Evolutionary conservation across 2,888 invertebrate genomes (phyloP).

Genomic region (Drosophila sordidula): DNA sequence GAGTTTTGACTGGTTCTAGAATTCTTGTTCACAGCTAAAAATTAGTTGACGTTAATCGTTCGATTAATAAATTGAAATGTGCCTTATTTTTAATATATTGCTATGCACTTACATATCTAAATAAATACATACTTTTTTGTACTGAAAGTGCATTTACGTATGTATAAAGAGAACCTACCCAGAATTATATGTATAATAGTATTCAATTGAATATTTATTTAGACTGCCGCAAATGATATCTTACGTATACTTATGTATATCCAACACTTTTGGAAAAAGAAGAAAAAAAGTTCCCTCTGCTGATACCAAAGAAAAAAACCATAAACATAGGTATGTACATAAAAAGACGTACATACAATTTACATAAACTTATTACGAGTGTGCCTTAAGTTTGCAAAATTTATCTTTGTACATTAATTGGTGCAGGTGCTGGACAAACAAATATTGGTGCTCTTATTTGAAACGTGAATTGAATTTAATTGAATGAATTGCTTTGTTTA

Average conservation of each 20-base stretch:
- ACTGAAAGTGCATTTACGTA: too few species aligned
- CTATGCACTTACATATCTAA: too few species aligned
- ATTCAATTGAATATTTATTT: too few species aligned
- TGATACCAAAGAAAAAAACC: not conserved
- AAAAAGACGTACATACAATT: not conserved
- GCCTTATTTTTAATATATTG: too few species aligned
- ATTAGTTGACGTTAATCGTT: too few species aligned
- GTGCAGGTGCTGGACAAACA: conserved; percentile 54
- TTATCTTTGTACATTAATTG: conserved; percentile 22
- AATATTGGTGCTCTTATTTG: conserved; percentile 40
- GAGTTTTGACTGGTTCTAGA: too few species aligned
- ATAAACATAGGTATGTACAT: not conserved
- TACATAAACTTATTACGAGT: not conserved
- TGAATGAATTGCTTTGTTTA: conserved; percentile 11
- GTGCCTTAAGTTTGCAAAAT: not conserved
- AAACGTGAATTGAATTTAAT: conserved; percentile 24
- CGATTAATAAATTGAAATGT: too few species aligned
- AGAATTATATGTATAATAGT: too few species aligned
- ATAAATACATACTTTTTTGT: too few species aligned
- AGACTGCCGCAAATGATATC: too few species aligned
- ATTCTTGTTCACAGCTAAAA: too few species aligned
- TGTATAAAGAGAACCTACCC: too few species aligned
- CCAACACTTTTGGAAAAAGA: not conserved
- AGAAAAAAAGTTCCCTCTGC: not conserved
- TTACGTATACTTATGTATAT: not conserved